Base-by-base conservation (phyloP, 2,113 vertebrate genomes). In the Castor canadensis region DNA sequence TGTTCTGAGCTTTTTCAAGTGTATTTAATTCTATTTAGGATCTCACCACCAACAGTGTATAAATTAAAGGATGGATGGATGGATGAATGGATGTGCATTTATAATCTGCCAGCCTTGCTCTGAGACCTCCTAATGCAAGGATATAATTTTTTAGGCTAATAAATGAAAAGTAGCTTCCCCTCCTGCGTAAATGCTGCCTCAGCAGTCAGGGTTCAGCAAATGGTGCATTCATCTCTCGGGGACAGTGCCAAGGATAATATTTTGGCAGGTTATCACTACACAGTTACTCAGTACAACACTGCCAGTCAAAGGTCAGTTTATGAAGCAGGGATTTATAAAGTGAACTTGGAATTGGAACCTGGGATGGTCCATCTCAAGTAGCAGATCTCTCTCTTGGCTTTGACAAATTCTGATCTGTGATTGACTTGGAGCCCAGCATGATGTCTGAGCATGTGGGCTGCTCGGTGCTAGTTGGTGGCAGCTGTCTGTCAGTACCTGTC, bases 281-380 rank as follows among this genome's bases (percentile, higher is more conserved):
- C 24, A 47, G 92, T 89, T 87, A 72, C 96, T 90, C 95, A 56
- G 75, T n/a, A 28, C 87, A 62, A 2, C 24, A 5, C 54, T 69
- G 80, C 38, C 75, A 19, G 90, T 95, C 94, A 90, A 13, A 87
- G 96, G 92, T 79, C 75, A 76, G 87, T 22, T 54, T 87, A 49
- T 26, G 64, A 96, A 94, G 94, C 96, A 76, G 80, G 62, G 92
- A 91, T 95, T 97, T 94, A 96, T 95, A 84, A 87, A 96, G 92
- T 95, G 87, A 38, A 72, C 89, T 45, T 72, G 81, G 89, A 88
- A 45, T 1, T 0, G 0, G 75, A 86, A 64, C 69, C 4, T 0
- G 30, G 72, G 38, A 73, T 10, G 1, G 20, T 32, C 88, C 12
- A 6, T 87, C 91, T 88, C 56, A 8, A 6, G 67, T 0, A 40